Conservation (phyloP, 2,888 invertebrate species). For the Lepas anatifera region DNA sequence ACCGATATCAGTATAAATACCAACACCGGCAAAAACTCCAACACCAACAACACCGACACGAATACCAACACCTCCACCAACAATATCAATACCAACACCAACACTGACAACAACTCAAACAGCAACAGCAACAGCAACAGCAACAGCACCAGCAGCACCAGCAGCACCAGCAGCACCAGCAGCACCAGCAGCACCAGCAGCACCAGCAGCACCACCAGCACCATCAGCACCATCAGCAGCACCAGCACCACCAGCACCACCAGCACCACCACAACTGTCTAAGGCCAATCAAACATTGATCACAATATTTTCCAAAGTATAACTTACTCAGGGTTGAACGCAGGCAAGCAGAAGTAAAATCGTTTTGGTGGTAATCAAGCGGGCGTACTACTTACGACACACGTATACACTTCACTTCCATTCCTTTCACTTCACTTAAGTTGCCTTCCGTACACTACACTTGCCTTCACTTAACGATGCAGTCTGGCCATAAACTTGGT, state of each 20-base stretch:
- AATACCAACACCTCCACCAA: background rate
- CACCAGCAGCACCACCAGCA: constrained; percentile 19
- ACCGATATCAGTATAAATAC: too few species aligned
- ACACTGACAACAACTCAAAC: background rate
- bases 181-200: constrained; percentile 9
- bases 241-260: constrained; percentile 14
- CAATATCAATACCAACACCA: background rate
- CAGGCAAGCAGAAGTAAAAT: too few species aligned
- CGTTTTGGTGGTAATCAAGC: too few species aligned
- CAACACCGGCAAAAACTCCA: background rate
- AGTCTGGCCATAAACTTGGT: too few species aligned
- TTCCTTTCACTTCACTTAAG: too few species aligned
- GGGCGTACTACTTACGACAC: too few species aligned
- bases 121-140: background rate
- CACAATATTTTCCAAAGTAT: too few species aligned
- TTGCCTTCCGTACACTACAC: too few species aligned
- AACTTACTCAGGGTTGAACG: too few species aligned
- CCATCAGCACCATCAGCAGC: constrained; percentile 21
- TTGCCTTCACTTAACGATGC: too few species aligned
- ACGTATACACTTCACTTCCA: too few species aligned
- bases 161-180: constrained; percentile 6
- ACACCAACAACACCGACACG: background rate
- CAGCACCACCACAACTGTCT: background rate
- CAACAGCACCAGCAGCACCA: background rate
- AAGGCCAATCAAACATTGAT: too few species aligned